A percentile compares a stretch with the other conserved stretches of the same genome.
Conservation (phyloP, 2,888 invertebrate species). For the Anagyrus pseudococci region DNA sequence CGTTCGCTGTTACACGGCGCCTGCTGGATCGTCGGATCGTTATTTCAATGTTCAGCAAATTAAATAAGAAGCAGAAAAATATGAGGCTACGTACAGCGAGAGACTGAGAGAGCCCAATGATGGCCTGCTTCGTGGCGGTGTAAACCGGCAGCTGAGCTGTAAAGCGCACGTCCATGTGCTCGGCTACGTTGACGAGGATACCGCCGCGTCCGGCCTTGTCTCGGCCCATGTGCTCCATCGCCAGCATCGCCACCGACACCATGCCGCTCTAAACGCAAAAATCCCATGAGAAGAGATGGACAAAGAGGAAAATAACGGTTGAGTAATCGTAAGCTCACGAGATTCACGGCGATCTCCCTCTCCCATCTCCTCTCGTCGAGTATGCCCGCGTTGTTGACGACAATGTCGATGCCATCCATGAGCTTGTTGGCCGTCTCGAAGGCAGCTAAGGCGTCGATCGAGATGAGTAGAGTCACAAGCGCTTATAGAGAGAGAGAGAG, state of each 20-base stretch:
- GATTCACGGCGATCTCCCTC: conserved; percentile 76
- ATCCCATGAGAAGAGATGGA: neutral
- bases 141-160: conserved; percentile 56
- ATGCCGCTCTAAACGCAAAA: conserved; percentile 47
- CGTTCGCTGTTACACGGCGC: conserved; percentile 51
- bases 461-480: too few species aligned
- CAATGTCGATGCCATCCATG: conserved; percentile 76
- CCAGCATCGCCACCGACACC: conserved; percentile 55
- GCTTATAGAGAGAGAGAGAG: too few species aligned
- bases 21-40: conserved; percentile 41
- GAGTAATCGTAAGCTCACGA: conserved; percentile 65
- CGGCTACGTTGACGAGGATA: conserved; percentile 62
- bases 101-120: conserved; percentile 53
- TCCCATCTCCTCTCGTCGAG: conserved; percentile 80
- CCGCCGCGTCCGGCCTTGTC: conserved; percentile 61
- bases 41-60: too few species aligned
- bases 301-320: neutral
- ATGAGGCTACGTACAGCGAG: conserved; percentile 47
- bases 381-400: conserved; percentile 81
- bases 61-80: neutral
- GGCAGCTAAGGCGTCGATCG: too few species aligned
- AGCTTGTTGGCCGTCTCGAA: conserved; percentile 73
- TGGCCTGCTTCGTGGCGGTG: conserved; percentile 57
- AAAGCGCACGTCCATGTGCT: conserved; percentile 58
- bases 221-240: conserved; percentile 58